Base-by-base conservation (phyloP, 2,797 vertebrate genomes). In the Sebastiscus albofasciatus region DNA sequence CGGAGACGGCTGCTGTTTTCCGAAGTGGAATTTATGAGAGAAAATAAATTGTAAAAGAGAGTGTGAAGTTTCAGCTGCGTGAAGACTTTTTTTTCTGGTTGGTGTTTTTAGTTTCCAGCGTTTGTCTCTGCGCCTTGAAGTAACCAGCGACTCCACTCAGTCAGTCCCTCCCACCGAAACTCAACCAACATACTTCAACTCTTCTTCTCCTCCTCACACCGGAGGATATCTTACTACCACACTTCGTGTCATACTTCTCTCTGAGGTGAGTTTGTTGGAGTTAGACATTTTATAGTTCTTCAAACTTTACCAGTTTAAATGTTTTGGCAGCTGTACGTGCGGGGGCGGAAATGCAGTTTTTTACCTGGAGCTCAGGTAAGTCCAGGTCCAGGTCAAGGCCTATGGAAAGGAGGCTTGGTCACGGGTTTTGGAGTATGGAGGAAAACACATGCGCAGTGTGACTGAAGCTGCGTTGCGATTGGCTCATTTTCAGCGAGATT, bases 351-450 rank as follows among this genome's bases (percentile, higher is more conserved):
- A 84, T 82, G 65, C 20, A 20, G 78, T 72, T 59, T 72, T 59
- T 58, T 16, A 96, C 94, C 95, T 95, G 94, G 80, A 75, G 31
- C 92, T 74, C 95, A 96, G 96, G 96, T 96, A 85, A 92, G 81
- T 62, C 39, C 84, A 42, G 14, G 14, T 42, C 39, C 84, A 42
- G 14, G 14, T 42, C 39, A 42, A 42, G 16, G 39, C 39, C 39
- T 42, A 42, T 42, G 16, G 39, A 42, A 42, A 42, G 14, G 39
- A 42, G 39, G 14, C 39, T 42, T 6, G 39, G 39, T 42, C 13
- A 42, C 6, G 39, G 14, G 39, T 16, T 14, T 42, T 42, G 14
- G 6, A 16, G 39, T 42, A 42, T 16, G 1, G 14, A 14, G 39
- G 3, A 42, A 42, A 42, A 42, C 39, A 14, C 39, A 42, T 42